Base-by-base conservation (phyloP, 2,888 invertebrate genomes). In the Geophilus truncorum region DNA sequence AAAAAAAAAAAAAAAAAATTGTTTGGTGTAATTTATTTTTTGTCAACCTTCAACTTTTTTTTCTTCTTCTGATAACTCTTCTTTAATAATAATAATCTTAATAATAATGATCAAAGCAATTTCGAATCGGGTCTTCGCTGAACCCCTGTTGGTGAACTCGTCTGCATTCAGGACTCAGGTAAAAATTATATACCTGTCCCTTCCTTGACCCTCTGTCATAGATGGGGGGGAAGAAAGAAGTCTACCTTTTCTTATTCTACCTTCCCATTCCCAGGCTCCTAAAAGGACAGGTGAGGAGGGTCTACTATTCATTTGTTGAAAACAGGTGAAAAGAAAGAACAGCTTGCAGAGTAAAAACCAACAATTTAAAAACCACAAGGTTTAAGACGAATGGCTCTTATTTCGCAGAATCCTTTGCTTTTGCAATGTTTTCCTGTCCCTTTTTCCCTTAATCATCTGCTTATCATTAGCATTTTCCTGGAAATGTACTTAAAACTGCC, bases 241-340 rank as follows among this genome's bases (percentile, higher is more conserved):
- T 45, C 18, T 45, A n/a, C 45, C 18, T 45, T 18, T 45, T 45
- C 45, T 45, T 45, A 18, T 45, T n/a, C 45, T 45, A 45, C n/a
- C 45, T 45, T 45, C 45, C 45, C 45, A 45, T 45, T 45, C 45
- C 45, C 45, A 45, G 45, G 45, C 45, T 45, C n/a, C 45, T 1
- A 45, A 45, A 45, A n/a, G 40, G 45, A 45, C 45, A 45, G 45
- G 45, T 45, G 45, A 45, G 45, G 45, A 70, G 62, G 70, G 25
- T 28, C 70, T 70, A 28, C 25, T 70, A 28, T 70, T 70, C 25
- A 70, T 70, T 70, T 62, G 62, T 62, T 62, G 62, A 62, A 62
- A 62, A 62, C 62, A 62, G 62, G 62, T 62, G 62, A 62, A 62
- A 12, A 62, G 23, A 28, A 12, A 45, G 45, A n/a, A 12, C 62